Base-by-base conservation (phyloP, 2,888 invertebrate genomes). In the Papilio gigon region DNA sequence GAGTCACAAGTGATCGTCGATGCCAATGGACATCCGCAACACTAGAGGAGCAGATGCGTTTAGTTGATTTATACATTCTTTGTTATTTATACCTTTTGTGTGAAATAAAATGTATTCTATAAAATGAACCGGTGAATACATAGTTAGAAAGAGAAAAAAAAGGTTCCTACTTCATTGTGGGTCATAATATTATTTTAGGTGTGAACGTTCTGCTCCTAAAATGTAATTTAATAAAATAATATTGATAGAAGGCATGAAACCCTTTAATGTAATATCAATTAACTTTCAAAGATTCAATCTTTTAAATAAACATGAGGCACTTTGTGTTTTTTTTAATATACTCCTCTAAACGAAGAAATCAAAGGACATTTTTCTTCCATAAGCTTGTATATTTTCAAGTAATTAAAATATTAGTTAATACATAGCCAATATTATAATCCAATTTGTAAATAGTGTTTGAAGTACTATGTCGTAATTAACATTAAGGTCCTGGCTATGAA, bases 401-500 rank as follows among this genome's bases (percentile, higher is more conserved):
- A 44, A 1, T 58, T 44, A n/a, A 4, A 56, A 65, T 22, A 6
- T n/a, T 11, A 6, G 33, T 27, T 5, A 59, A 20, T 37, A 53
- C 27, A 30, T 62, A 58, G 61, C 71, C 79, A 77, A 82, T 80
- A 80, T 80, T 72, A 81, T 85, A 84, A 87, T 86, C 85, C 83
- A 88, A 88, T 87, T 84, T 87, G 83, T 83, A 87, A 87, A 83
- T 86, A 77, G 68, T 71, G 80, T 82, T 78, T 78, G 72, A 33
- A 68, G 67, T 71, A 71, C 73, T 72, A 69, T 78, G 78, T 82
- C 82, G 82, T 88, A 87, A 88, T 89, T 87, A 89, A 88, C 86
- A 80, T 77, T 75, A 76, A 79, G 77, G 73, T 68, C 75, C 81
- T 73, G 70, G 74, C 74, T 79, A 84, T 89, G 86, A 89, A 88